Evolutionary conservation across 2,113 vertebrate genomes (phyloP).

Genomic region (Tor tambroides): DNA sequence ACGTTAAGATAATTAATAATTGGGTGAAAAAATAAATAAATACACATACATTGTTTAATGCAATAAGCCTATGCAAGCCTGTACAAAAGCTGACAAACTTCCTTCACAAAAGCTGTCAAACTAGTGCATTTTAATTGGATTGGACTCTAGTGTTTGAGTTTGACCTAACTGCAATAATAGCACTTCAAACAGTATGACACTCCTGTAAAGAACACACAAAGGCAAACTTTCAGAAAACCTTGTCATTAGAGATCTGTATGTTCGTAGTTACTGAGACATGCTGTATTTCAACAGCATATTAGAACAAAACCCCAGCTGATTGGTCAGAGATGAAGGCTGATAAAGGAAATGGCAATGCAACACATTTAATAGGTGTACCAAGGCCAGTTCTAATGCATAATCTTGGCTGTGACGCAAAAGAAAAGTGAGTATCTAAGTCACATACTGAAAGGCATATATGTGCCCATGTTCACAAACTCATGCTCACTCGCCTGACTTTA

Average conservation of each 20-base stretch:
- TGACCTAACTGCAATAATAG: slow-evolving; percentile 4
- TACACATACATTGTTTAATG: not conserved
- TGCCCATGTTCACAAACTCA: not conserved
- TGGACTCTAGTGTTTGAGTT: not conserved
- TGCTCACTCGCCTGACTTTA: not conserved
- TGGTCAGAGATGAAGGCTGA: not conserved
- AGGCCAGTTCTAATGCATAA: not conserved
- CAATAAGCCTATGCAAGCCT: not conserved
- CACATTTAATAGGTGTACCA: slow-evolving; percentile 7
- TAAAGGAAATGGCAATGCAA: slow-evolving; percentile 16
- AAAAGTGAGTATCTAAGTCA: not conserved
- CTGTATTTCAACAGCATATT: not conserved
- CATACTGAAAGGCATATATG: not conserved
- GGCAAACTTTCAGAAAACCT: not conserved
- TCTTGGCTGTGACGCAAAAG: not conserved
- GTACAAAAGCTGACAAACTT: not conserved
- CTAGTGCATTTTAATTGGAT: slow-evolving; percentile 32
- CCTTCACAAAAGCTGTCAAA: not conserved
- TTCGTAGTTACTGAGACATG: not conserved
- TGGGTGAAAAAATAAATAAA: not conserved
- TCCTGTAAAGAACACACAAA: not conserved
- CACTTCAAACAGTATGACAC: not conserved
- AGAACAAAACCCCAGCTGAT: slow-evolving; percentile 8
- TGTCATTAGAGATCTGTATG: slow-evolving; percentile 1
- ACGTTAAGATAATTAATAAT: not conserved